Evolutionary conservation across 2,113 vertebrate genomes (phyloP), one percentile per base, ranked within the genome.

Genomic region (Cynopterus brachyotis): DNA sequence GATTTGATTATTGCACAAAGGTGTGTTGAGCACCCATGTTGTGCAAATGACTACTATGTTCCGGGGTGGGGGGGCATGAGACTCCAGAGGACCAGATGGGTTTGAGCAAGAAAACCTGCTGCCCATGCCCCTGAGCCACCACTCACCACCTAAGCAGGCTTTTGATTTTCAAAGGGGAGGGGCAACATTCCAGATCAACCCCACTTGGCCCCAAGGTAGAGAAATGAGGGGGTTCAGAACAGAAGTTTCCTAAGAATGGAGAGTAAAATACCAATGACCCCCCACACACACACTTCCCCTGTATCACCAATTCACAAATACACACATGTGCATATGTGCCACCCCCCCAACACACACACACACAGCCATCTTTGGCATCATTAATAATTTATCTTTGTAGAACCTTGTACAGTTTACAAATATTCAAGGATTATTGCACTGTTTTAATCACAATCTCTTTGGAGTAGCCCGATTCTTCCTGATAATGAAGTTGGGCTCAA

Each of bases 351-450:
- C n/a, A 16, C 72, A 9, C 53, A 50, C 35, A 24, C 37, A 80
- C 55, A 37, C 10, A 91, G 40, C 47, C 88, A 88, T 96, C 96
- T 96, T 55, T 53, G 53, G 70, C 70, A 85, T 96, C 94, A 81
- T 96, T 96, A 95, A 96, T 90, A 92, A 96, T 96, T 96, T 84
- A 96, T 89, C 84, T 96, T 67, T 67, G 66, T 73, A 95, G 91
- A 92, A 84, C 32, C 59, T 85, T 24, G 60, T 62, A 87, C 84
- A 60, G 50, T 96, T 94, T 88, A 85, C 97, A 97, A 97, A 97
- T 97, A 96, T 90, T 91, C 95, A 97, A 96, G 92, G 88, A 96
- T 96, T 90, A 94, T 95, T 92, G 96, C 94, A 97, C 89, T 80
- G 92, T 89, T 97, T 97, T 92, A 82, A 96, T 97, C 94, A 95